phyloP scores from a whole-genome alignment of 1,140 invertebrate species.

The Tetragnatha versicolor region DNA sequence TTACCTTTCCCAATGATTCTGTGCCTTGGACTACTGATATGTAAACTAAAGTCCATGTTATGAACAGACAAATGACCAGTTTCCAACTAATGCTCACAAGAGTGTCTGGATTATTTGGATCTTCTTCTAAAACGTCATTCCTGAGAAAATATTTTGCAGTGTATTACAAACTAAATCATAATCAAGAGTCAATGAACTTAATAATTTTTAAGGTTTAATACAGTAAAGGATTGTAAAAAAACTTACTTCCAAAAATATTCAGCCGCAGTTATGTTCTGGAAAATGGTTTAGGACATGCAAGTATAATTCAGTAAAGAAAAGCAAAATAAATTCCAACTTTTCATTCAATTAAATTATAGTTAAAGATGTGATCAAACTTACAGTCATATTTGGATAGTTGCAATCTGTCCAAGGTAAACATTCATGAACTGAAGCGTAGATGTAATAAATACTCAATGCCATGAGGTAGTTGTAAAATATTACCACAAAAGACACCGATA shows the following conservation, averaged over 20 bases:
- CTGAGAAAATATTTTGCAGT: not conserved
- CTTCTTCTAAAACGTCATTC: constrained; percentile 30
- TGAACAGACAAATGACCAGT: constrained; percentile 63
- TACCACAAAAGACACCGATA: constrained; percentile 61
- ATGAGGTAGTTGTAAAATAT: constrained; percentile 64
- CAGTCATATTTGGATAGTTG: constrained; percentile 4
- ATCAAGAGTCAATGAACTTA: not conserved
- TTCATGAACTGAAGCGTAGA: constrained; percentile 61
- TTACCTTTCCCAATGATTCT: constrained; percentile 66
- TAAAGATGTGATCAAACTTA: not conserved
- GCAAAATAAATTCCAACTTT: not conserved
- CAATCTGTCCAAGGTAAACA: constrained; percentile 61
- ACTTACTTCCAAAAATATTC: constrained; percentile 37
- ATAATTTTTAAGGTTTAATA: not conserved
- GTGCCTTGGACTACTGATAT: constrained; percentile 65
- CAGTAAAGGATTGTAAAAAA: not conserved
- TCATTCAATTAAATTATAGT: not conserved
- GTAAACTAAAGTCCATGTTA: constrained; percentile 65
- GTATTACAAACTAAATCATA: not conserved
- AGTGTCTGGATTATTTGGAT: constrained; percentile 13
- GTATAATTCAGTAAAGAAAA: not conserved
- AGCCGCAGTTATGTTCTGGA: constrained; percentile 6
- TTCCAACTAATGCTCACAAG: constrained; percentile 61
- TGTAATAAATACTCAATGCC: constrained; percentile 64
- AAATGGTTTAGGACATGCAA: not conserved